Evolutionary conservation across 2,113 vertebrate species (phyloP), one percentile per base, ranked within the genome.

Genomic region (Heptranchias perlo): DNA sequence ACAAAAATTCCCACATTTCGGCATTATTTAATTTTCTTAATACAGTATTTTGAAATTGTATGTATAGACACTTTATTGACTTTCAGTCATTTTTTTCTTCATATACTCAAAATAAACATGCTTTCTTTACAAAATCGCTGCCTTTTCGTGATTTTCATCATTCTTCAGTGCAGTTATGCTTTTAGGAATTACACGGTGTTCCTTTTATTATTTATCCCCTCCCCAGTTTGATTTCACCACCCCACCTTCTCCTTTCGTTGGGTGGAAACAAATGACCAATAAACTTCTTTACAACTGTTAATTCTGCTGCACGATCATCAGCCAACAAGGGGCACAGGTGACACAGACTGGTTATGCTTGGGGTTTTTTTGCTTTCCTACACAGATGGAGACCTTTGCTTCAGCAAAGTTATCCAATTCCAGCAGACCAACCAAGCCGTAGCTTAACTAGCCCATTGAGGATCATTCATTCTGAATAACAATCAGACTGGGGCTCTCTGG

Each of bases 21-120:
- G 97, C 97, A 96, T 96, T 98, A 98, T 98, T 98, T 98, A 97
- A 98, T 97, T 98, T 97, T 97, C 78, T 84, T 84, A 96, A 86
- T 96, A 84, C 95, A 61, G 95, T 96, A 96, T 84, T 95, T 86
- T 96, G 95, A 61, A 78, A 82, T 96, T 96, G 95, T 96, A 86
- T 96, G 78, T 95, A 95, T 95, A 95, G 94, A 95, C 94, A 95
- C 64, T 95, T 95, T 98, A 97, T 98, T 98, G 97, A 97, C 97
- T 97, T 98, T 98, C 98, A 98, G 98, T 97, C 96, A 97, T 97
- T 97, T 97, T 97, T 96, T 98, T 98, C 96, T 96, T 98, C 97
- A 97, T 97, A 97, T 96, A 96, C 97, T 82, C 97, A 97, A 97
- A 99, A 98, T 98, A 99, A 99, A 98, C 96, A 96, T 96, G 94